phyloP scores from a whole-genome alignment of 2,113 vertebrate genomes.

The Paramisgurnus dabryanus region DNA sequence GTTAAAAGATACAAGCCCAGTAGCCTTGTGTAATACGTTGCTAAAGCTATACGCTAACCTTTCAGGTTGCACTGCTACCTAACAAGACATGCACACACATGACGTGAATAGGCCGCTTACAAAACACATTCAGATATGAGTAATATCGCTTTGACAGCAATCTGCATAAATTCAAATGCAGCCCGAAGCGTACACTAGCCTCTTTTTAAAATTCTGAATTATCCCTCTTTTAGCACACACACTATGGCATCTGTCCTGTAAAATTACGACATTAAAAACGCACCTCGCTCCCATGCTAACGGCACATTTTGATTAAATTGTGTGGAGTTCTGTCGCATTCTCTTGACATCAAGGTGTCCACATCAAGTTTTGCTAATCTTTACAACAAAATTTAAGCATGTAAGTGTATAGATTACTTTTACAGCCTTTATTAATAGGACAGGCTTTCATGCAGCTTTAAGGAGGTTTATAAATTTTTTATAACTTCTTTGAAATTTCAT shows the following conservation, averaged over 20 bases:
- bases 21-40: conserved; percentile 25
- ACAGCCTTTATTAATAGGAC: not conserved
- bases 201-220: conserved; percentile 92
- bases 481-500: conserved; percentile 29
- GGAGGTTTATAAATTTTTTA: conserved; percentile 21
- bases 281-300: conserved; percentile 85
- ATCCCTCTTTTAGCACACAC: conserved; percentile 93
- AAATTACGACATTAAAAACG: conserved; percentile 79
- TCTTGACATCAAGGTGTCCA: conserved; percentile 20
- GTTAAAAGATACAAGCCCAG: conserved; percentile 42
- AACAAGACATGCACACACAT: conserved; percentile 38
- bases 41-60: conserved; percentile 29
- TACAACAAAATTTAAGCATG: not conserved
- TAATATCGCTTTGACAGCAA: conserved; percentile 89
- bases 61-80: conserved; percentile 39
- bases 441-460: not conserved
- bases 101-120: conserved; percentile 66
- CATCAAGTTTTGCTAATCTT: not conserved
- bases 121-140: conserved; percentile 87
- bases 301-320: conserved; percentile 87
- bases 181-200: conserved; percentile 81
- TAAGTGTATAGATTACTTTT: conserved; percentile 3
- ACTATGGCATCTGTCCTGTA: conserved; percentile 92
- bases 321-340: conserved; percentile 77
- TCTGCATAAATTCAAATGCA: conserved; percentile 92